phyloP scores from a whole-genome alignment of 2,888 invertebrate species.

The Dexiosoma caninum region DNA sequence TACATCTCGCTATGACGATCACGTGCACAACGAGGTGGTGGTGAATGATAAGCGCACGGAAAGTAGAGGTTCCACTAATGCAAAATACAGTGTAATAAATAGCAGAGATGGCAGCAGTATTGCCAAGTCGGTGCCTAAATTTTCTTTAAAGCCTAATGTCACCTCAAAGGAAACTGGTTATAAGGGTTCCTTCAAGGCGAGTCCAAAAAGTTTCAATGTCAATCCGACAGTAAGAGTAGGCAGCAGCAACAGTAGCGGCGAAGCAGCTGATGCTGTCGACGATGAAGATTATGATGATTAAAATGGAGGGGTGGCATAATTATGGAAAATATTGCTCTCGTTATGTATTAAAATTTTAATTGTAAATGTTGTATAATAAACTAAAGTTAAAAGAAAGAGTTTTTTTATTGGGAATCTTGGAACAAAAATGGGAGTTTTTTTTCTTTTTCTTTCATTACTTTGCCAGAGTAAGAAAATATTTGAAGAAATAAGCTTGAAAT shows the following conservation, averaged over 20 bases:
- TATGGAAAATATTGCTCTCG: not conserved
- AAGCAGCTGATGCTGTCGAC: slow-evolving; percentile 24
- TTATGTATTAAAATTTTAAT: slow-evolving; percentile 12
- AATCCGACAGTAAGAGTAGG: slow-evolving; percentile 15
- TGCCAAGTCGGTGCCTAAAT: slow-evolving; percentile 45
- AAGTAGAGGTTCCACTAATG: slow-evolving; percentile 5
- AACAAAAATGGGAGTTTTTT: no score
- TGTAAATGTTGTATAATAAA: slow-evolving; percentile 27
- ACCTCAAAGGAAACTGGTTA: slow-evolving; percentile 39
- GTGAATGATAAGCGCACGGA: slow-evolving; percentile 30
- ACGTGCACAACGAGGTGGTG: slow-evolving; percentile 28
- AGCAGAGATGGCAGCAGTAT: slow-evolving; percentile 28
- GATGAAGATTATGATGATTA: slow-evolving; percentile 57
- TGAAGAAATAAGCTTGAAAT: no score
- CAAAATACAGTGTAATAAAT: slow-evolving; percentile 19
- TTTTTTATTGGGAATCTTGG: no score
- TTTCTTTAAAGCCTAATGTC: slow-evolving; percentile 41
- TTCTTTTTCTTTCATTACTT: no score
- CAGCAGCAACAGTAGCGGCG: slow-evolving; percentile 8
- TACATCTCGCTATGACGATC: slow-evolving; percentile 58
- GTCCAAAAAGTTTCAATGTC: slow-evolving; percentile 52
- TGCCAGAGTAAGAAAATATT: no score
- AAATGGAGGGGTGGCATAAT: no score
- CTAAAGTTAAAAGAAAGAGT: slow-evolving; percentile 10
- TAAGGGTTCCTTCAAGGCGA: slow-evolving; percentile 43